These are phyloP conservation scores for Eulemur coronatus DNA, from an alignment of 2,797 vertebrate species.

Conservation along the genomic window DNA sequence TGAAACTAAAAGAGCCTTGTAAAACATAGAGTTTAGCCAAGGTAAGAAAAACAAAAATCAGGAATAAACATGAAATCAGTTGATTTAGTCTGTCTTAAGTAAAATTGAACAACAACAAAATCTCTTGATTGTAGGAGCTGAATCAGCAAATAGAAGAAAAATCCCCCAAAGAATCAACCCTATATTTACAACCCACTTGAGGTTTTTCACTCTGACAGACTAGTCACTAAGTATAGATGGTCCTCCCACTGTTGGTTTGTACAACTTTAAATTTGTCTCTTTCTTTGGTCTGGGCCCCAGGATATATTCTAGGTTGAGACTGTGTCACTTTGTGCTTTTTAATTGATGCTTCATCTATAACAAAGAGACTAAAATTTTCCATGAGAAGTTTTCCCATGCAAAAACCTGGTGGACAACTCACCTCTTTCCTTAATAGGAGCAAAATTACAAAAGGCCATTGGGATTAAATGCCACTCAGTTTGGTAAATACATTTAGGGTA, in stretches of 20 bases:
- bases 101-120: constrained; percentile 78
- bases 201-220: constrained; percentile 83
- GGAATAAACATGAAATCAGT: constrained; percentile 77
- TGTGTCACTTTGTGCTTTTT: constrained; percentile 72
- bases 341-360: constrained; percentile 56
- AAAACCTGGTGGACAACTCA: constrained; percentile 42
- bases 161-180: constrained; percentile 79
- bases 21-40: constrained; percentile 50
- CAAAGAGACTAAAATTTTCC: constrained; percentile 70
- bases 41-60: constrained; percentile 78
- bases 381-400: constrained; percentile 64
- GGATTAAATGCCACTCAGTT: neutral
- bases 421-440: constrained; percentile 28
- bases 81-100: constrained; percentile 77
- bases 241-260: constrained; percentile 84
- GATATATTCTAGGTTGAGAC: constrained; percentile 78
- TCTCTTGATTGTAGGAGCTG: constrained; percentile 82
- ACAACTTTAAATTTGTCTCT: constrained; percentile 81
- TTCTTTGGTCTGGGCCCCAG: constrained; percentile 78
- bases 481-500: neutral
- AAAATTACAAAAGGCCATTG: neutral
- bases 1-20: constrained; percentile 19
- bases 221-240: constrained; percentile 82
- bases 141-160: constrained; percentile 85
- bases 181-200: constrained; percentile 86